A percentile compares a stretch with the other conserved stretches of the same genome.
Evolutionary conservation across 2,113 vertebrate species (phyloP).

Genomic region (Cranoglanis bouderius): DNA sequence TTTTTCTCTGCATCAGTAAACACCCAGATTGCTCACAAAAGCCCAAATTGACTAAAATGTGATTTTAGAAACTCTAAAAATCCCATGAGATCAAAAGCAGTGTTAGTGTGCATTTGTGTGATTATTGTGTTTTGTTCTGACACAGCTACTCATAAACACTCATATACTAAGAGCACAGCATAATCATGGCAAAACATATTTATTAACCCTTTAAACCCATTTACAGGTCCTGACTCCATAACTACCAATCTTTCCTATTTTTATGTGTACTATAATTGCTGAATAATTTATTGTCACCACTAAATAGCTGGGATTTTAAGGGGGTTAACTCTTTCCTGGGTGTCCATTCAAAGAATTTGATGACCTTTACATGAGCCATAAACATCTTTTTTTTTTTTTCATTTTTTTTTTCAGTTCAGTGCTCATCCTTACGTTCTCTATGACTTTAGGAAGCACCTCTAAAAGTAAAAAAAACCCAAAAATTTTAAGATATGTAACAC

Average conservation of each 20-base stretch:
- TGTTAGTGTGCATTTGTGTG: neutral
- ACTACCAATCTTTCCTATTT: neutral
- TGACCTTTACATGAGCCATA: neutral
- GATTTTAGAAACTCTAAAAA: neutral
- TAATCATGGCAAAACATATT: neutral
- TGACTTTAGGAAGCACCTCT: neutral
- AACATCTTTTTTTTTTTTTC: neutral
- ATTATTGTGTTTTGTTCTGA: neutral
- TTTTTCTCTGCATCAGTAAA: conserved; percentile 33
- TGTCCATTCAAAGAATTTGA: neutral
- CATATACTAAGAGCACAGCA: neutral
- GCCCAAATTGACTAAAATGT: neutral
- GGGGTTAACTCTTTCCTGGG: neutral
- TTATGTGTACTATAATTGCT: neutral
- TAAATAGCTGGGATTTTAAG: neutral
- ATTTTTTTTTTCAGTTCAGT: neutral
- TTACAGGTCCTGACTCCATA: neutral
- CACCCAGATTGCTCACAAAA: conserved; percentile 5
- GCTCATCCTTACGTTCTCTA: neutral
- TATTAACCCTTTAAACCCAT: neutral
- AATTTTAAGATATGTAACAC: neutral
- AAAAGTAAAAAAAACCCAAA: neutral
- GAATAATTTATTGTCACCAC: neutral
- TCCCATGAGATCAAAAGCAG: neutral
- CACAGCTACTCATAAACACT: neutral